Evolutionary conservation across 1,140 invertebrate species (phyloP).

Genomic region (Streblospio benedicti): DNA sequence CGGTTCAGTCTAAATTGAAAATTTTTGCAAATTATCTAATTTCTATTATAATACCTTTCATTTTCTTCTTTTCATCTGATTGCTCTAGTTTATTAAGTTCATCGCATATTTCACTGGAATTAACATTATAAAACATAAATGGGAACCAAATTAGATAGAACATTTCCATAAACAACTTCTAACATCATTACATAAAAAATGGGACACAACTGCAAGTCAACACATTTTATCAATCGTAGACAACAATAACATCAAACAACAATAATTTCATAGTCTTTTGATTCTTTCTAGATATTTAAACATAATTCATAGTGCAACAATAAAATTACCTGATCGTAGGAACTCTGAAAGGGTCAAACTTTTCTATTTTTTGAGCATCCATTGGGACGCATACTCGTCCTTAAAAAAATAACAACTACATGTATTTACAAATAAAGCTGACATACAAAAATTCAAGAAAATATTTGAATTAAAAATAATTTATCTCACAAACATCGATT

Average conservation of each 20-base stretch:
- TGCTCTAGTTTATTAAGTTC: conserved; percentile 28
- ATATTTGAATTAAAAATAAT: background rate
- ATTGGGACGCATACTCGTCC: conserved; percentile 79
- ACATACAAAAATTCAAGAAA: background rate
- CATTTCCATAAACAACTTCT: too few relatives aligned
- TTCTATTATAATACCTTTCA: conserved; percentile 22
- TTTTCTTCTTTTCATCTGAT: conserved; percentile 16
- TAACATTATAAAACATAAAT: too few relatives aligned
- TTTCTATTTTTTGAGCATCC: conserved; percentile 60
- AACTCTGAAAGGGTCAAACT: conserved; percentile 66
- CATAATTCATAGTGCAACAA: background rate
- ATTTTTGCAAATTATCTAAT: background rate
- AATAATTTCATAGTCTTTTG: background rate
- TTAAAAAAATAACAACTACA: conserved; percentile 20
- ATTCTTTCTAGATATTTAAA: background rate
- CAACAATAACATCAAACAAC: background rate
- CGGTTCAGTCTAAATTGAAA: background rate
- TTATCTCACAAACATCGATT: background rate
- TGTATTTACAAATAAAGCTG: background rate
- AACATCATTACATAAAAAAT: too few relatives aligned
- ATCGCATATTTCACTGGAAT: conserved; percentile 31
- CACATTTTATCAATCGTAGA: background rate
- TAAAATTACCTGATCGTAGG: conserved; percentile 59
- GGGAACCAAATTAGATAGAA: too few relatives aligned
- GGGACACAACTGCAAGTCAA: too few relatives aligned